A percentile compares a stretch with the other conserved stretches of the same genome.
Evolutionary conservation across 2,797 vertebrate genomes (phyloP).

Genomic region (Lithobates sylvaticus): DNA sequence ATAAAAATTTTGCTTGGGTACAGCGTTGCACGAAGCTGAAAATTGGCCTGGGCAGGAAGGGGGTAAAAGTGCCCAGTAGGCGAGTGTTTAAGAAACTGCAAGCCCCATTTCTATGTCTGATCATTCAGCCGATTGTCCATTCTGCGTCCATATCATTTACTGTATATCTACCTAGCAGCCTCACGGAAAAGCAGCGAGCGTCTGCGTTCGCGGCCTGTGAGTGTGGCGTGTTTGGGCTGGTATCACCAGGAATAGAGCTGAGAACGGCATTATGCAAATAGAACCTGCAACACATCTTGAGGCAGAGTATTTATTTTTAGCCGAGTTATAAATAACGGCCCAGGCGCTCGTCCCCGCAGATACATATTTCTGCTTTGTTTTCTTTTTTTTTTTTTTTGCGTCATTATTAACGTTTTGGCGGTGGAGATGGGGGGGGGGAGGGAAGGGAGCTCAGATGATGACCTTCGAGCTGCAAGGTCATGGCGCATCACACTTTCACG

Average conservation of each 20-base stretch:
- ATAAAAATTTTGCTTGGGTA: too few relatives aligned
- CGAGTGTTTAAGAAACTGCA: too few relatives aligned
- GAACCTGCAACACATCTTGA: slow-evolving; percentile 25
- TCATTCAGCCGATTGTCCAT: too few relatives aligned
- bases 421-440: not conserved
- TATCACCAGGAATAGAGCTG: slow-evolving; percentile 41
- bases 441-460: not conserved
- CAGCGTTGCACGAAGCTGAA: too few relatives aligned
- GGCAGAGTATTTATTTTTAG: slow-evolving; percentile 29
- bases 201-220: not conserved
- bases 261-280: slow-evolving; percentile 48
- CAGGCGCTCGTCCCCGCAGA: slow-evolving; percentile 14
- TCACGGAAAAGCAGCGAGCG: too few relatives aligned
- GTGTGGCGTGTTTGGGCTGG: slow-evolving; percentile 20
- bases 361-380: slow-evolving; percentile 10
- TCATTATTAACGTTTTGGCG: not conserved
- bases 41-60: too few relatives aligned
- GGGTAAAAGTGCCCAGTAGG: too few relatives aligned
- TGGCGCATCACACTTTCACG: not conserved
- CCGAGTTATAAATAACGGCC: slow-evolving; percentile 21
- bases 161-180: too few relatives aligned
- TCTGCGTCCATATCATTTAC: too few relatives aligned
- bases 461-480: not conserved
- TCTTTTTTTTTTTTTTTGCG: not conserved
- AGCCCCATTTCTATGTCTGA: too few relatives aligned